Evolutionary conservation across 2,888 invertebrate genomes (phyloP), one percentile per base, ranked within the genome.

Genomic region (Protodeltote pygarga): DNA sequence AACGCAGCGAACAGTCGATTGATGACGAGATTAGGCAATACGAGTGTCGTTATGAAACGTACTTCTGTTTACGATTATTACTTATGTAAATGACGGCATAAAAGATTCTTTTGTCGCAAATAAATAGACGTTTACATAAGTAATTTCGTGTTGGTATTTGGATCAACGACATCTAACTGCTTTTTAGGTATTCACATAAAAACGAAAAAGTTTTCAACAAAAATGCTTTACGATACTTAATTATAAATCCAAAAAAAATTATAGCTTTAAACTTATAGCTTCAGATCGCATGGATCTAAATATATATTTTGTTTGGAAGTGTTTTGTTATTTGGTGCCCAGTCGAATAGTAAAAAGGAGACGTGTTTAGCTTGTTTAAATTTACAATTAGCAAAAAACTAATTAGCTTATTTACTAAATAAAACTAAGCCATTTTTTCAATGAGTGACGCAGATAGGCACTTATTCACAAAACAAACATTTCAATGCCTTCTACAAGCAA

Each of bases 21-120:
- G 78, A 81, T 82, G 78, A 69, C 68, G 57, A 78, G 81, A 83
- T 84, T 83, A 80, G 72, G 68, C 69, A 69, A 74, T 72, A 73
- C 72, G 75, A 77, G 74, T 74, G 77, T 72, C 72, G 63, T 76
- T 74, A 65, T 72, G 66, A 66, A 66, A 60, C 65, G 65, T 65
- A 68, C 64, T 76, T 77, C 71, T 65, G 58, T 75, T 76, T 77
- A 77, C 77, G 74, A 71, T 74, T 57, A 71, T 71, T 66, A 63
- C 66, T 65, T 73, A 71, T 68, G 71, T 66, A 71, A 71, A 68
- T 59, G 61, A 51, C 31, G 41, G 37, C 25, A 61, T 69, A 59
- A 68, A 69, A 66, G 39, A 58, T 61, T 66, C 53, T 65, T 68
- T 67, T 57, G 57, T 65, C 34, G 57, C 63, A 40, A 57, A 60